Base-by-base conservation (phyloP, 2,113 vertebrate species). In the Rhabdornis inornatus region DNA sequence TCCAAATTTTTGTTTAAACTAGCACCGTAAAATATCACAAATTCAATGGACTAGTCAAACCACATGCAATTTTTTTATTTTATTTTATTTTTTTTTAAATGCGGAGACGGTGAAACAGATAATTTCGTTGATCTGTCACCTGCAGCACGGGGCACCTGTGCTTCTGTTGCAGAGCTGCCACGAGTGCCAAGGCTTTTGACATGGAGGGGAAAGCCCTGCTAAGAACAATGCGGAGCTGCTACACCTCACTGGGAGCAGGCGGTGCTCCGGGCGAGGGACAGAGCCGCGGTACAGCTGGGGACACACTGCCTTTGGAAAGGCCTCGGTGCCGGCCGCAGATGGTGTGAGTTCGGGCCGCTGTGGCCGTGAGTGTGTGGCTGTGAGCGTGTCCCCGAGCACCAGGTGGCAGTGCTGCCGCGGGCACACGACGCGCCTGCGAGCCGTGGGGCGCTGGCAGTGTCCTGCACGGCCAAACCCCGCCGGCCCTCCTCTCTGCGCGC, bases 391-490 rank as follows among this genome's bases (percentile, higher is more conserved):
- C 14, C 61, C 4, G 70, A 49, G 91, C 95, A 35, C 50, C 90
- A 95, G 96, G 89, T 87, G 96, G 94, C 77, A 50, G 55, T 49
- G 66, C 80, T 77, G 83, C 10, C 57, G 57, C 82, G 10, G 72
- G 72, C 15, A 87, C 63, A 50, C 44, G 3, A 57, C 85, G 56
- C 10, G 19, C 39, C 16, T 15, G 75, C 13, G 11, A 33, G 53
- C 53, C 30, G 2, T 5, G 65, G 45, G n/a, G 24, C 12, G 5
- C 72, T 5, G 63, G 50, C 4, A 1, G 1, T 1, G 40, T 2
- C 42, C 65, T 55, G 64, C 24, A 16, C 30, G 5, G 40, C 21
- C 45, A 4, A 10, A 2, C 53, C 28, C 28, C 53, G 21, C n/a
- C n/a, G 13, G 30, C 49, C 15, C 13, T 22, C 9, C 22, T n/a